A percentile compares a stretch with the other conserved stretches of the same genome.
phyloP scores from a whole-genome alignment of 2,113 vertebrate species.

The Anolis sagrei region DNA sequence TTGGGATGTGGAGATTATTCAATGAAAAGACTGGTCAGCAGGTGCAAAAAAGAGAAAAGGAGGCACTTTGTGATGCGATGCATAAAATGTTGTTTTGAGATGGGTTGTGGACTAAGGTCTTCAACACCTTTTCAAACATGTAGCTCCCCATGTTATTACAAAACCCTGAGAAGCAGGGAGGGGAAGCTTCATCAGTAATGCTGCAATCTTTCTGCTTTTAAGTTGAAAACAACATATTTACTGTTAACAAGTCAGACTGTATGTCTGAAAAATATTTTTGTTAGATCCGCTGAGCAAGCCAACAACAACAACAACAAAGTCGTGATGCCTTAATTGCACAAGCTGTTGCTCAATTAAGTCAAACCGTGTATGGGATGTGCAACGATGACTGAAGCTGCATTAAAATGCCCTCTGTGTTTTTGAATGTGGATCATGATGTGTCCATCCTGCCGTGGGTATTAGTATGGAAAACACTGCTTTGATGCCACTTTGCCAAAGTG shows the following conservation, averaged over 20 bases:
- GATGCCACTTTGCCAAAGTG: background rate
- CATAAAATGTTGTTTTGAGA: background rate
- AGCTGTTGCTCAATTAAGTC: background rate
- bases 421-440: background rate
- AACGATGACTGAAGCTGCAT: background rate
- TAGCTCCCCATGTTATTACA: background rate
- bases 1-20: background rate
- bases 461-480: background rate
- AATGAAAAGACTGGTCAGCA: background rate
- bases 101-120: background rate
- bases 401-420: background rate
- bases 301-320: no score
- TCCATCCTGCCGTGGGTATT: background rate
- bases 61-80: background rate
- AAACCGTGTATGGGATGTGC: background rate
- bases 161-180: background rate
- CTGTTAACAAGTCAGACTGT: background rate
- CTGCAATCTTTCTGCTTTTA: background rate
- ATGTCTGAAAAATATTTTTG: background rate
- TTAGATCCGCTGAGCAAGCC: background rate
- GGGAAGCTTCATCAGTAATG: background rate
- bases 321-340: background rate
- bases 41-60: background rate
- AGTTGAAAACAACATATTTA: background rate
- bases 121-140: background rate